Percentiles rank a stretch among this genome's conserved stretches.
phyloP scores from a whole-genome alignment of 2,113 vertebrate genomes.

The Cebus imitator region DNA sequence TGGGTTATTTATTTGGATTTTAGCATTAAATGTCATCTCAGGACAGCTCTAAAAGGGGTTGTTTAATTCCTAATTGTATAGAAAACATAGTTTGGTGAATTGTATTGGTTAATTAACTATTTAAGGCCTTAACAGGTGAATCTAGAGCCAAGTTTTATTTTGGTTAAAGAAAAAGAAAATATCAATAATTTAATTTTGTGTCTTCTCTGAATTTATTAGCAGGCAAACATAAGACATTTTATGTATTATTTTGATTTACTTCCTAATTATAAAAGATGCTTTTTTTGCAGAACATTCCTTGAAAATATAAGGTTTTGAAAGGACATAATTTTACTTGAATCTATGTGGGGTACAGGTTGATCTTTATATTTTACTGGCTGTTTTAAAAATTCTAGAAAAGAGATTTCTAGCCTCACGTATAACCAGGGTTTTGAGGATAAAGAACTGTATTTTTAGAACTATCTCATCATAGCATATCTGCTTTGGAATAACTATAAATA shows the following conservation, averaged over 20 bases:
- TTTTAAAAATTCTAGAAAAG: conserved; percentile 7
- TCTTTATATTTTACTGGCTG: neutral
- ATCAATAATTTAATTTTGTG: neutral
- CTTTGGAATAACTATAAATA: conserved; percentile 47
- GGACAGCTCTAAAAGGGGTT: conserved; percentile 39
- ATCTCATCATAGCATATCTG: neutral
- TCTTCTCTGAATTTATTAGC: conserved; percentile 7
- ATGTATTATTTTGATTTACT: neutral
- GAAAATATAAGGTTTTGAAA: neutral
- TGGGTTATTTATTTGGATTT: conserved; percentile 70
- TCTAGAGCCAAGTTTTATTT: conserved; percentile 39
- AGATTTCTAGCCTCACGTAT: conserved; percentile 25
- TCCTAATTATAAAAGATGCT: conserved; percentile 50
- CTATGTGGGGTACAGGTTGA: conserved; percentile 24
- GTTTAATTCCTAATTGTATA: neutral
- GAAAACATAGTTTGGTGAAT: neutral
- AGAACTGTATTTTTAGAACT: conserved; percentile 41
- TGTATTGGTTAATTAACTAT: neutral
- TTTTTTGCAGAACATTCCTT: conserved; percentile 48
- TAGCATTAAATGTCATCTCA: conserved; percentile 67
- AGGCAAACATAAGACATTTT: neutral
- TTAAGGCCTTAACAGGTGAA: neutral
- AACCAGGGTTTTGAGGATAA: conserved; percentile 40
- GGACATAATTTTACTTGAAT: neutral
- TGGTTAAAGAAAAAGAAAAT: conserved; percentile 28